Percentiles rank a stretch among this genome's conserved stretches.
phyloP scores from a whole-genome alignment of 1,140 invertebrate species.

The Parasteatoda tepidariorum region DNA sequence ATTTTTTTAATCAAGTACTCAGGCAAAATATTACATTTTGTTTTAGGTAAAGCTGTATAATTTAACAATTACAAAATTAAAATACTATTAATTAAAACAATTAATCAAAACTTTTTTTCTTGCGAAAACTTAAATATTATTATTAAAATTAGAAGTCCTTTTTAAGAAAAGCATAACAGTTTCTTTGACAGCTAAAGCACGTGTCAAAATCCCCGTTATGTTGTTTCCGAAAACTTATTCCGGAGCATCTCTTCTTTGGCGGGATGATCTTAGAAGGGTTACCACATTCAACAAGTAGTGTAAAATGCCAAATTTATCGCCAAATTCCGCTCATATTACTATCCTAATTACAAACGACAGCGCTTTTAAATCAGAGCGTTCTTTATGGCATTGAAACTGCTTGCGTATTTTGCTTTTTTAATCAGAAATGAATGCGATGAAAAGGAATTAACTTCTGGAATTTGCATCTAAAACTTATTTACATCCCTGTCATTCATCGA shows the following conservation, averaged over 20 bases:
- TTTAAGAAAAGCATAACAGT: not conserved
- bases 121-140: too few species aligned
- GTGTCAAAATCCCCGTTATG: not conserved
- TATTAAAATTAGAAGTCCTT: too few species aligned
- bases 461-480: not conserved
- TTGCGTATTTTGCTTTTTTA: not conserved
- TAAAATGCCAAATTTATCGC: conserved; percentile 29
- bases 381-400: not conserved
- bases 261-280: conserved; percentile 39
- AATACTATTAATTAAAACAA: too few species aligned
- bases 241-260: not conserved
- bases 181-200: not conserved
- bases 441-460: too few species aligned
- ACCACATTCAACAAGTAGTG: conserved; percentile 39
- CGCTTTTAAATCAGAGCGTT: not conserved
- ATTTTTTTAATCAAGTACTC: too few species aligned
- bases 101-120: too few species aligned
- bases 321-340: not conserved
- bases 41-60: too few species aligned
- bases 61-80: too few species aligned
- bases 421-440: too few species aligned
- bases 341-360: conserved; percentile 17
- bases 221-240: conserved; percentile 25
- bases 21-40: too few species aligned
- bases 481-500: not conserved